Evolutionary conservation across 2,888 invertebrate genomes (phyloP), one percentile per base, ranked within the genome.

Genomic region (Nemotelus nigrinus): DNA sequence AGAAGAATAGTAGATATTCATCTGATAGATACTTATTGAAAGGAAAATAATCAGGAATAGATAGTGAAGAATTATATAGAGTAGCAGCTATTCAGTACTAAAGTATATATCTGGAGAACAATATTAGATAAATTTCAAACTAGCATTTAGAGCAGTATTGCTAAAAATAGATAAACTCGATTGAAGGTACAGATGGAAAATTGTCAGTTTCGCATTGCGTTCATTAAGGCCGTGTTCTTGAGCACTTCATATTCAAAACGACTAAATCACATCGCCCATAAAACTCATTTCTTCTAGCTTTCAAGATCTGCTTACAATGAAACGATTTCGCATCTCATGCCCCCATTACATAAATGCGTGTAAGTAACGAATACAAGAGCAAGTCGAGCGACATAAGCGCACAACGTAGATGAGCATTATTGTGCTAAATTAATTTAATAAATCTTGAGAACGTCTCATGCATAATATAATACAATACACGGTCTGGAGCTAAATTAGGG

Each of bases 291-390:
- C 25, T 25, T 7, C 43, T 25, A 68, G n/a, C n/a, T 39, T n/a
- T 39, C 68, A 68, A 25, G 50, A 48, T 68, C 57, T 71, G 55
- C 41, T 57, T 53, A 53, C 55, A 71, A 71, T 57, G 44, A 71
- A 71, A 55, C 57, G n/a, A 55, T 71, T 71, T 71, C 71, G 71
- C 71, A 71, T 71, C 57, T 71, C 57, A 71, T 71, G 71, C 43
- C 55, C 55, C 71, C 71, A 71, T 71, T 71, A 71, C 55, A 65
- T 65, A 47, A 47, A 10, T 65, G 47, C n/a, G n/a, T 43, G 65
- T 65, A 25, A 47, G 65, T 47, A 65, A 44, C 47, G 43, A 65
- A 45, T 63, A 63, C 63, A 47, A 44, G 65, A 8, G 65, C 47
- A 44, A 57, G 53, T 57, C 44, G 43, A 43, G 44, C 57, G 55